Evolutionary conservation across 2,797 vertebrate species (phyloP), one percentile per base, ranked within the genome.

Genomic region (Okamejei kenojei): DNA sequence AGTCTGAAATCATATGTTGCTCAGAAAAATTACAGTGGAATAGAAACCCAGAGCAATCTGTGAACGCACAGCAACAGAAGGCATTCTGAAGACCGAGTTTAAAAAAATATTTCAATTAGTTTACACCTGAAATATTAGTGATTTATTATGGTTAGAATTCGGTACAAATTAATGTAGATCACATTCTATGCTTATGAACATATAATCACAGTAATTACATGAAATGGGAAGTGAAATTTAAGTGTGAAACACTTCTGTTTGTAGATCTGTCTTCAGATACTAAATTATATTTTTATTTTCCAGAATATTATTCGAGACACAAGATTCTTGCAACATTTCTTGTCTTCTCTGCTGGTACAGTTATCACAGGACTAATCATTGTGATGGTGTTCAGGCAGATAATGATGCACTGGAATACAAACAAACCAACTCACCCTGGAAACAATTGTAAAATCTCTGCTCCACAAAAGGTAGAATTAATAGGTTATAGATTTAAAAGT

Each of bases 251-350:
- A 74, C 15, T 10, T 90, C 26, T 92, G 21, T 58, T 92, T 90
- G 54, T 76, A 54, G 26, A 29, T 84, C 9, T 63, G 21, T 11
- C 23, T 58, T 6, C 13, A 0, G 21, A n/a, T 6, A 45, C 23
- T 74, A 26, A 80, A 65, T 93, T 26, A 95, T 93, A 93, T 94
- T 94, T 65, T 94, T 95, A 95, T 61, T 0, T 96, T 96, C 93
- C 96, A 97, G 98, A 98, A 96, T 98, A 96, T 96, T 96, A 96
- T 94, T 96, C 96, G 95, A 97, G 95, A 94, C 95, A 96, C 90
- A 96, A 96, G 93, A 96, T 98, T 94, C 96, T 99, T n/a, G 97
- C 97, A 94, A 98, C 98, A 74, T 99, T 99, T 97, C 97, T 98
- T 94, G 97, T 98, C 88, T 97, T 98, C 94, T 98, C 98, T 94